These are phyloP conservation scores for Coryphaenoides rupestris DNA, from an alignment of 2,113 vertebrate genomes.

Conservation along the genomic window DNA sequence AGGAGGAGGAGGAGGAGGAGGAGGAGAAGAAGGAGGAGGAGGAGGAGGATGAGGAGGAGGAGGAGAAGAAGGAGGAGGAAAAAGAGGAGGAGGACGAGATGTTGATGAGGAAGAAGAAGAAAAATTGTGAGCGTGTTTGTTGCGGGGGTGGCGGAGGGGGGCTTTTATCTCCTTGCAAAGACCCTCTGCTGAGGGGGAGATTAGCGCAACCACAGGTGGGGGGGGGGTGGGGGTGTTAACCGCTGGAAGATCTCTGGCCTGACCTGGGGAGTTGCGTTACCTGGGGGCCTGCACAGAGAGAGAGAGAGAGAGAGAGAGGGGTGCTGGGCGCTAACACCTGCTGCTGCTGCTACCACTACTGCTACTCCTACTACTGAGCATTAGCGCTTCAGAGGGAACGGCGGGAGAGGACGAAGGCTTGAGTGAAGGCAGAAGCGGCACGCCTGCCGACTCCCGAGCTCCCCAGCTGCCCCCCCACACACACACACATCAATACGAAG, in stretches of 20 bases:
- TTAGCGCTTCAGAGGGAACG: too few species aligned
- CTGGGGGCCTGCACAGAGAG: conserved; percentile 8
- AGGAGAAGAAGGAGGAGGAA: conserved; percentile 1
- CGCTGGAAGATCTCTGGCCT: conserved; percentile 10
- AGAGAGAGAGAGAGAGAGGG: conserved; percentile 7
- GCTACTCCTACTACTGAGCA: too few species aligned
- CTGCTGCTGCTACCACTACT: too few species aligned
- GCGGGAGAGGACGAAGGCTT: too few species aligned
- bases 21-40: conserved; percentile 23
- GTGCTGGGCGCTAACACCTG: neutral
- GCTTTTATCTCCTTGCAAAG: conserved; percentile 38
- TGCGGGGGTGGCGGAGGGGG: conserved; percentile 17
- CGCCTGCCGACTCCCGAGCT: too few species aligned
- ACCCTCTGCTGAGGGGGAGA: conserved; percentile 39
- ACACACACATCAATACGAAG: too few species aligned
- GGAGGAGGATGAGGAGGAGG: conserved; percentile 5
- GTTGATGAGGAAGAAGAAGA: too few species aligned
- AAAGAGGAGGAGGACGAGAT: conserved; percentile 21
- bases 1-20: neutral
- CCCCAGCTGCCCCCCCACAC: too few species aligned
- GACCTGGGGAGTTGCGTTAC: conserved; percentile 10
- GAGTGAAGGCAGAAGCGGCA: too few species aligned
- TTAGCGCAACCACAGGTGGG: conserved; percentile 33
- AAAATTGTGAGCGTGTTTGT: too few species aligned
- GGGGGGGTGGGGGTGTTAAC: conserved; percentile 27